Base-by-base conservation (phyloP, 2,888 invertebrate species). In the Chouioia cunea region DNA sequence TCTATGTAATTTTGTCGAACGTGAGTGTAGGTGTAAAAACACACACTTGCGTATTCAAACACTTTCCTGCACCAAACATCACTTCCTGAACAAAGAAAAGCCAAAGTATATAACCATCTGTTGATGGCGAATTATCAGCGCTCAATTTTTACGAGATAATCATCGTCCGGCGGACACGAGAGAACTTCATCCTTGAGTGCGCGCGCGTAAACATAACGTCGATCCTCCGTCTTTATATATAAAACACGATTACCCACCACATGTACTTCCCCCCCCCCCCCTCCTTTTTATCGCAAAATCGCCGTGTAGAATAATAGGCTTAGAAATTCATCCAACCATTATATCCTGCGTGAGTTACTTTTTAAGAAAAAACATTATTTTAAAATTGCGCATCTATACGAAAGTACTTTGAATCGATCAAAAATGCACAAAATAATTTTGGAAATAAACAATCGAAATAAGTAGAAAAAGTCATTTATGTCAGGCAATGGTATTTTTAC, bases 141-240 rank as follows among this genome's bases (percentile, higher is more conserved):
- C 12, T 36, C 16, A 46, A 67, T 71, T 66, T 71, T 66, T 66
- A 58, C 22, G 36, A 63, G 65, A 71, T 71, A 53, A 71, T 71
- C 57, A 58, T 62, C 47, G 54, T 52, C 48, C 53, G 20, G 56
- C 22, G 18, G 36, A 36, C 27, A 36, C 8, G 16, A 48, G 64
- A 66, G 18, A 64, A 58, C 63, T 67, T 67, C 58, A 66, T 66
- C 58, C 52, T 57, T 43, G 27, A 56, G 46, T n/a, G n/a, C 66
- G 50, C 52, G n/a, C 66, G 50, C 52, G 56, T 71, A 71, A 71
- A 60, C 22, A 63, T 36, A 71, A 66, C 47, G 48, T 60, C 44
- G n/a, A 56, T 22, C 23, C 15, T 3, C n/a, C 16, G 14, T 58
- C 20, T 27, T 14, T 47, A 12, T 60, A 53, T 44, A 43, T 47